Evolutionary conservation across 2,113 vertebrate species (phyloP).

Genomic region (Regulus satrapa): DNA sequence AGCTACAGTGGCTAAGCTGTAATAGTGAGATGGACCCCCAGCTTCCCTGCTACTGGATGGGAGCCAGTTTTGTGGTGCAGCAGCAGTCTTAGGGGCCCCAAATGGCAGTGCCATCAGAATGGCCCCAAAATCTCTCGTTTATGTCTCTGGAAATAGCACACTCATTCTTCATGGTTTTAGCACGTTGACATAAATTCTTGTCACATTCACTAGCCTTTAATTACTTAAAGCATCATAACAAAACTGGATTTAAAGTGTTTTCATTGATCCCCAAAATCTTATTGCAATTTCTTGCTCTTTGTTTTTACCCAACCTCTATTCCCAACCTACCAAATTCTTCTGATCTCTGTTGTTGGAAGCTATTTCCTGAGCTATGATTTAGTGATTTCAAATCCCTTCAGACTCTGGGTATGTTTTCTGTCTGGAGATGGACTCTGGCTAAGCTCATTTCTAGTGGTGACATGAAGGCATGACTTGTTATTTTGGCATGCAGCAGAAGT

Average conservation of each 20-base stretch:
- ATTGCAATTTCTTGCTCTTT: background rate
- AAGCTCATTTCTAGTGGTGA: slow-evolving; percentile 47
- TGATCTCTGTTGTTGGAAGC: background rate
- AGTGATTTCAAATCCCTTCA: slow-evolving; percentile 31
- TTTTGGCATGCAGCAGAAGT: slow-evolving; percentile 43
- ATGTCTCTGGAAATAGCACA: background rate
- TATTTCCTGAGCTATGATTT: background rate
- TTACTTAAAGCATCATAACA: background rate
- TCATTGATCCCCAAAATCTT: background rate
- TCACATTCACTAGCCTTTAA: background rate
- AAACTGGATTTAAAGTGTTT: background rate
- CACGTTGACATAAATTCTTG: background rate
- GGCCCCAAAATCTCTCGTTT: background rate
- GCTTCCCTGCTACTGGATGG: background rate
- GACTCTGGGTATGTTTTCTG: slow-evolving; percentile 29
- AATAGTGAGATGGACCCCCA: background rate
- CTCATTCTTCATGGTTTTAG: background rate
- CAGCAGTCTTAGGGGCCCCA: no score
- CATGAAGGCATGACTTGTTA: slow-evolving; percentile 41
- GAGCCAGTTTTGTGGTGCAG: background rate
- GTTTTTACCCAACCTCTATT: background rate
- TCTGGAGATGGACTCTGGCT: slow-evolving; percentile 47
- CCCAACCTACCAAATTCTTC: background rate
- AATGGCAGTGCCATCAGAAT: rapidly evolving
- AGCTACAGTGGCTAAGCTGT: background rate